phyloP scores from a whole-genome alignment of 2,888 invertebrate species.

The Germaria angustata region DNA sequence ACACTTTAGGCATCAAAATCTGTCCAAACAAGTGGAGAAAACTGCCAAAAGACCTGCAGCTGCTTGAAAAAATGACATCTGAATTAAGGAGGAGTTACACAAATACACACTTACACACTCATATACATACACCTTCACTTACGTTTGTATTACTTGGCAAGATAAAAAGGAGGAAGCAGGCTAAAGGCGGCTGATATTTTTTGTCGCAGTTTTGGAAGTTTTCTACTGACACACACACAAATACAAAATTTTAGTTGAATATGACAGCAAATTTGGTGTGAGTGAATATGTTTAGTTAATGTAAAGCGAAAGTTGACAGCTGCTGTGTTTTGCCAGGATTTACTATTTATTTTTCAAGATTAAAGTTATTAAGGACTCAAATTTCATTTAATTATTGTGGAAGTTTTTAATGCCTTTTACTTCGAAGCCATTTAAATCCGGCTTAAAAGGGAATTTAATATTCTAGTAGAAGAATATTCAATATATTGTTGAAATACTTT shows the following conservation, averaged over 20 bases:
- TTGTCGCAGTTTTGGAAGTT: neutral
- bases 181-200: too few species aligned
- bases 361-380: slow-evolving; percentile 27
- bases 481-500: too few species aligned
- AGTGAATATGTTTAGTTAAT: slow-evolving; percentile 50
- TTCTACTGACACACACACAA: neutral
- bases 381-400: slow-evolving; percentile 4
- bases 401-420: neutral
- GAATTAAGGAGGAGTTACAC: slow-evolving; percentile 67
- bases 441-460: neutral
- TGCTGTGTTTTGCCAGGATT: slow-evolving; percentile 35
- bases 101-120: neutral
- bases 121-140: neutral
- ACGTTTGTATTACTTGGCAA: slow-evolving; percentile 14
- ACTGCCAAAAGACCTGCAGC: slow-evolving; percentile 67
- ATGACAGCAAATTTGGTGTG: neutral
- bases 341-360: slow-evolving; percentile 1
- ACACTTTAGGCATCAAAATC: slow-evolving; percentile 63
- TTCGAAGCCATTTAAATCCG: neutral
- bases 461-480: too few species aligned
- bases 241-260: neutral
- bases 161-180: slow-evolving; percentile 25
- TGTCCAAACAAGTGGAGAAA: slow-evolving; percentile 66
- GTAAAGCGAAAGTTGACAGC: slow-evolving; percentile 62
- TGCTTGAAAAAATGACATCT: slow-evolving; percentile 69